Percentiles rank a stretch among this genome's conserved stretches.
These are phyloP conservation scores for Channa maculata DNA, from an alignment of 2,113 vertebrate species.

Conservation along the genomic window DNA sequence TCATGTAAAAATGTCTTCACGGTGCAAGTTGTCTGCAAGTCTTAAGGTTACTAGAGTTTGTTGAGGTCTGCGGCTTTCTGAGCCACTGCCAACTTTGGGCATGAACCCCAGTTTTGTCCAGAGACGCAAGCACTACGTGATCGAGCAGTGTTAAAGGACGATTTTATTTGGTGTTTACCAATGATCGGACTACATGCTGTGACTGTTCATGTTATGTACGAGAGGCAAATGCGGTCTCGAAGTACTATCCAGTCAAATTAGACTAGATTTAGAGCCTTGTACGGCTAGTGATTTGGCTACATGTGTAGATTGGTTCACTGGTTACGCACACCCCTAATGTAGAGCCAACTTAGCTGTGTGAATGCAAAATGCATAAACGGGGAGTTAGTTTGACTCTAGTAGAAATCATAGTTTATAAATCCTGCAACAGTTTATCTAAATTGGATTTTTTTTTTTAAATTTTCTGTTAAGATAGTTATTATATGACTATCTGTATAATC, in stretches of 20 bases:
- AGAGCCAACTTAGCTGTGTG: no score
- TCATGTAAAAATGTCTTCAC: neutral
- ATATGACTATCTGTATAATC: no score
- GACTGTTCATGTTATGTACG: neutral
- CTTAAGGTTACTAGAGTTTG: constrained; percentile 66
- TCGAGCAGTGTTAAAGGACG: neutral
- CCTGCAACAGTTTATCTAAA: no score
- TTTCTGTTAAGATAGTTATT: no score
- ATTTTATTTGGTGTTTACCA: neutral
- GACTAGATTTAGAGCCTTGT: neutral
- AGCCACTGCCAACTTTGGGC: constrained; percentile 12
- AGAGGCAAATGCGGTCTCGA: neutral
- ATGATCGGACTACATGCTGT: neutral
- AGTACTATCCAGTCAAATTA: neutral
- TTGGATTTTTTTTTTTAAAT: no score
- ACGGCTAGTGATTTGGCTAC: no score
- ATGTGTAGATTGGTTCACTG: no score
- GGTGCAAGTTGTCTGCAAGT: neutral
- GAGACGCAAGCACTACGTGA: neutral
- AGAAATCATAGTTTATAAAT: no score
- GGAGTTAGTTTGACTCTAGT: no score
- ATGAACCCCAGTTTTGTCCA: neutral
- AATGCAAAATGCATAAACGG: no score
- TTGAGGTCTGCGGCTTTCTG: constrained; percentile 9
- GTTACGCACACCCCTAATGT: no score